phyloP scores from a whole-genome alignment of 2,113 vertebrate genomes.

The Nothoprocta pentlandii region DNA sequence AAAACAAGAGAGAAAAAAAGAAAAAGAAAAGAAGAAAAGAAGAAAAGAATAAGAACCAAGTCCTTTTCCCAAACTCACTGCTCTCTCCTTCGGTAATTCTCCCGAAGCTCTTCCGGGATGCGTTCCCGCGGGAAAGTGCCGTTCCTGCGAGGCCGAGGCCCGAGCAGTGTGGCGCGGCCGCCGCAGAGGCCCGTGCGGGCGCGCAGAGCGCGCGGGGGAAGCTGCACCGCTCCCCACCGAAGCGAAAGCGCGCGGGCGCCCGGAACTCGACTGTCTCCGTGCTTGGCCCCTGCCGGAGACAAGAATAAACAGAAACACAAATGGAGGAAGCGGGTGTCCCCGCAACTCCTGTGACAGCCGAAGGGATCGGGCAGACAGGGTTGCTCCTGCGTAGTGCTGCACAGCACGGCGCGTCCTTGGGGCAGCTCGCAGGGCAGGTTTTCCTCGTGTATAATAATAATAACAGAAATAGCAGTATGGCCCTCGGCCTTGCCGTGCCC shows the following conservation, averaged over 20 bases:
- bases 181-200: not conserved
- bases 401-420: fast-evolving
- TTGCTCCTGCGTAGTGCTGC: fast-evolving
- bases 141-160: not conserved
- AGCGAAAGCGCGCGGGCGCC: not conserved
- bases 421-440: fast-evolving
- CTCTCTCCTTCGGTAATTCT: not conserved
- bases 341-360: not conserved
- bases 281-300: not conserved
- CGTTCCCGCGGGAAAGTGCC: not conserved
- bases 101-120: not conserved
- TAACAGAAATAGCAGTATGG: not conserved
- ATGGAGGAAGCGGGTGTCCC: not conserved
- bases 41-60: not conserved
- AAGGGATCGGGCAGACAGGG: fast-evolving
- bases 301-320: not conserved
- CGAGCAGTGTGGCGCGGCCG: fast-evolving
- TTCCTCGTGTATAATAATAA: fast-evolving
- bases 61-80: not conserved
- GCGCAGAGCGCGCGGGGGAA: not conserved
- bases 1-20: not conserved
- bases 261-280: not conserved
- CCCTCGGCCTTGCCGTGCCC: not conserved
- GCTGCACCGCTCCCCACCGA: fast-evolving
- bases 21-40: not conserved